Conservation (phyloP, 2,113 vertebrate genomes). For the Mionectes macconnelli region DNA sequence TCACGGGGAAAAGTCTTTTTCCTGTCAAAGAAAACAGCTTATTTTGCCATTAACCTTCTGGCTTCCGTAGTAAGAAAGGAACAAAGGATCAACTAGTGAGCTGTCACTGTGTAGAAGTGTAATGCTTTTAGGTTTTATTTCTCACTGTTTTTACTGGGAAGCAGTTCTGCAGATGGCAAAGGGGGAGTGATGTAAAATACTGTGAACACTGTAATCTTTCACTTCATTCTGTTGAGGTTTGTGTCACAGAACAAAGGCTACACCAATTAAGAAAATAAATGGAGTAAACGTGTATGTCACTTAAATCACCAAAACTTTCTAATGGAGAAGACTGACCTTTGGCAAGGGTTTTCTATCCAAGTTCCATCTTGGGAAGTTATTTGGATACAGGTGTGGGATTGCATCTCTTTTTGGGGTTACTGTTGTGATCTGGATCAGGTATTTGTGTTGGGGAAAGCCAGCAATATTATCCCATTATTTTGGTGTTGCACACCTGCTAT, state of each 20-base stretch:
- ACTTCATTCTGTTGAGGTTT: not conserved
- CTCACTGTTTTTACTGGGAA: not conserved
- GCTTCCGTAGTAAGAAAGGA: not conserved
- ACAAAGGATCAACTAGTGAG: not conserved
- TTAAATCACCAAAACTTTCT: not conserved
- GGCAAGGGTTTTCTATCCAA: not conserved
- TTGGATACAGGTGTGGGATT: not conserved
- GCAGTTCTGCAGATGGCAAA: not conserved
- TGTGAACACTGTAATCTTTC: not conserved
- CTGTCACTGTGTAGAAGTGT: not conserved
- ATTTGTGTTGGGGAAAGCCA: not conserved
- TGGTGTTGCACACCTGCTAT: accelerated
- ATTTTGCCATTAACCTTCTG: not conserved
- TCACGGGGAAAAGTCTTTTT: not conserved
- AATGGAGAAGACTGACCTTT: not conserved
- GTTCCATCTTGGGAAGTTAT: not conserved
- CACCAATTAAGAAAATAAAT: not conserved
- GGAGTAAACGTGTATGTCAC: accelerated
- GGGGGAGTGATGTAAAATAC: not conserved
- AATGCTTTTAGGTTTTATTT: not conserved
- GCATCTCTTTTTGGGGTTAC: not conserved
- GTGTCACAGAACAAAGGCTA: not conserved
- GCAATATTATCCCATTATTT: accelerated
- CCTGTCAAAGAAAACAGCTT: not conserved
- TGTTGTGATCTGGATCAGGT: not conserved